phyloP scores from a whole-genome alignment of 2,113 vertebrate genomes.

The Mobula hypostoma region DNA sequence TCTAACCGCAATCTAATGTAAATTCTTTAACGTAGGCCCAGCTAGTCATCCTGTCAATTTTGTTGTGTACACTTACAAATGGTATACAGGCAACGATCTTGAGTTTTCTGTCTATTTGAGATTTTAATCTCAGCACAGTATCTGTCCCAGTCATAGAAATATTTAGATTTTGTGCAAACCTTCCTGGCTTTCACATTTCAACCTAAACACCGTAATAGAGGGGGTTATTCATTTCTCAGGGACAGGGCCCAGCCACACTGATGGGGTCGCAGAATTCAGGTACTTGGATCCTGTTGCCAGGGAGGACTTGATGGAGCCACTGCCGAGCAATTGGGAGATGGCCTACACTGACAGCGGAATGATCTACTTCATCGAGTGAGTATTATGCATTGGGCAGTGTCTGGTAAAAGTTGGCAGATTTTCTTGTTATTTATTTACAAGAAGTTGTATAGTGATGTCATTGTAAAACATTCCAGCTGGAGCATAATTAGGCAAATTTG shows the following conservation, averaged over 20 bases:
- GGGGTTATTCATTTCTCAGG: not conserved
- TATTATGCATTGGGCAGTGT: not conserved
- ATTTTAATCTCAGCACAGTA: not conserved
- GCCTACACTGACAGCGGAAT: slow-evolving; percentile 94
- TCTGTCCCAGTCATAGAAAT: not conserved
- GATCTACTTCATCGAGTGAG: slow-evolving; percentile 99
- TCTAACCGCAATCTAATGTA: not conserved
- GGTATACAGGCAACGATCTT: too few relatives aligned
- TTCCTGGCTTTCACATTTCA: not conserved
- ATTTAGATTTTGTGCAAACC: not conserved
- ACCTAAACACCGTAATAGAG: not conserved
- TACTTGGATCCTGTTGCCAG: slow-evolving; percentile 68
- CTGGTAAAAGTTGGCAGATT: not conserved
- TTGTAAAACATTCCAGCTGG: not conserved
- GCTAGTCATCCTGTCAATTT: not conserved
- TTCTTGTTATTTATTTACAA: not conserved
- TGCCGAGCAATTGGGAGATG: slow-evolving; percentile 96
- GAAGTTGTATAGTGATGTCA: not conserved
- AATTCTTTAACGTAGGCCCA: not conserved
- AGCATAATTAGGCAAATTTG: not conserved
- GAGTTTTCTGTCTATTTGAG: not conserved
- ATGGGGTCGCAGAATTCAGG: slow-evolving; percentile 78
- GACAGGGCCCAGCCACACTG: slow-evolving; percentile 88
- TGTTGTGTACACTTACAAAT: not conserved
- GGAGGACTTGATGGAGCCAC: slow-evolving; percentile 81